Percentiles rank a stretch among this genome's conserved stretches.
phyloP scores from a whole-genome alignment of 2,113 vertebrate species.

The Anarrhichthys ocellatus region DNA sequence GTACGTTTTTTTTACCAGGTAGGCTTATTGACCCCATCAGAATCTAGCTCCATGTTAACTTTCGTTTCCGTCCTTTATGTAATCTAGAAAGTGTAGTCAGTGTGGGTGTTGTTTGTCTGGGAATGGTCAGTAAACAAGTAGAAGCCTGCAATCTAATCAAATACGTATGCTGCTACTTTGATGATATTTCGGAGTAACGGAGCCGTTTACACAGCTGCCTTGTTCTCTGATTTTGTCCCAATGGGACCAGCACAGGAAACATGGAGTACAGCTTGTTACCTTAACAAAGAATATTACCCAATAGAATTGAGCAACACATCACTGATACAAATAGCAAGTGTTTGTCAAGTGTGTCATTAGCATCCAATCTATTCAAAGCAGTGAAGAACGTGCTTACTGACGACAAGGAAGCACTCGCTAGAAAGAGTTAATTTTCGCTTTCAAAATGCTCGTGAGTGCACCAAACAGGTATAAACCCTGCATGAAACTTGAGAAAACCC shows the following conservation, averaged over 20 bases:
- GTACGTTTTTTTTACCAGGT: too few species aligned
- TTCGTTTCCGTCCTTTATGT: background rate
- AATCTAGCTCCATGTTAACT: background rate
- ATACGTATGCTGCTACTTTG: background rate
- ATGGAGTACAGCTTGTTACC: background rate
- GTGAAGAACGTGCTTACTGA: background rate
- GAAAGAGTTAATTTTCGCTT: slow-evolving; percentile 9
- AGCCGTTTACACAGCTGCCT: background rate
- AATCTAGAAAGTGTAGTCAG: background rate
- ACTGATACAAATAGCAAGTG: background rate
- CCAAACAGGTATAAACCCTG: background rate
- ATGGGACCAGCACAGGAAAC: background rate
- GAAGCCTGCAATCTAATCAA: background rate
- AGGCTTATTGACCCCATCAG: background rate
- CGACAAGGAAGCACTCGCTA: background rate
- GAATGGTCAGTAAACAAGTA: background rate
- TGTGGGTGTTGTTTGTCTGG: background rate
- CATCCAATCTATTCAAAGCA: background rate
- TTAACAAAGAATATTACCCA: background rate
- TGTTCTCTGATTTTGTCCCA: background rate
- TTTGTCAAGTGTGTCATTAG: background rate
- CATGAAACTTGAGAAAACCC: background rate
- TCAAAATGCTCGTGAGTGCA: background rate
- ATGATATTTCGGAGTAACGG: background rate
- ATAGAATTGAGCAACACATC: slow-evolving; percentile 2